These are phyloP conservation scores for Pagetopsis macropterus DNA, from an alignment of 2,797 vertebrate genomes.

Conservation along the genomic window DNA sequence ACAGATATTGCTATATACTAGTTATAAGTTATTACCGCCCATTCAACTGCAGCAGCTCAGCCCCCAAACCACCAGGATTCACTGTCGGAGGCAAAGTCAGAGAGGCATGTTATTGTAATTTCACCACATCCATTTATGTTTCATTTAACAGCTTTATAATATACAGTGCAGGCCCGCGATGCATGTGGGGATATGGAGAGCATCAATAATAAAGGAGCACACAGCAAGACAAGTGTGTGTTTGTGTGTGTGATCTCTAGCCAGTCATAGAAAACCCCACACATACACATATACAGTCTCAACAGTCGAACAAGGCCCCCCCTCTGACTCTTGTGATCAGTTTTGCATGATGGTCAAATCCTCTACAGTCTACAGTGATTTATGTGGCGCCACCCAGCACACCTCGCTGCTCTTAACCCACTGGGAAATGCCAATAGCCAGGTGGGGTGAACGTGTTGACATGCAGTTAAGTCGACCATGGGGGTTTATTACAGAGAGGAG, in stretches of 20 bases:
- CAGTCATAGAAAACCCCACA: neutral
- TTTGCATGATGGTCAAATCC: conserved; percentile 52
- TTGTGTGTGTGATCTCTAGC: neutral
- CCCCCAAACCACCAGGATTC: conserved; percentile 36
- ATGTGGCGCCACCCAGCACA: conserved; percentile 18
- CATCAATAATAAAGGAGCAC: conserved; percentile 53
- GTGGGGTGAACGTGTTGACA: conserved; percentile 45
- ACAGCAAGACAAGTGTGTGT: neutral
- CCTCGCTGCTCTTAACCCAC: conserved; percentile 30
- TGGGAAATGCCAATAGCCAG: conserved; percentile 28
- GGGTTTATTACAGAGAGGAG: conserved; percentile 30
- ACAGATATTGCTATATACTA: conserved; percentile 55
- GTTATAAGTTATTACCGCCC: conserved; percentile 38
- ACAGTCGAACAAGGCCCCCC: conserved; percentile 20
- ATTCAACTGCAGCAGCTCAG: conserved; percentile 25
- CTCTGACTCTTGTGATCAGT: conserved; percentile 36
- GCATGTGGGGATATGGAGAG: conserved; percentile 45
- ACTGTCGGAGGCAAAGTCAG: conserved; percentile 46
- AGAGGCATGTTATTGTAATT: conserved; percentile 57
- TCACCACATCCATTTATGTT: conserved; percentile 54
- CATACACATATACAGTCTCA: conserved; percentile 8
- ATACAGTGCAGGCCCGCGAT: conserved; percentile 14
- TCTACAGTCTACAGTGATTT: conserved; percentile 39
- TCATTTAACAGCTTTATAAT: conserved; percentile 64
- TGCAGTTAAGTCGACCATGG: conserved; percentile 33